These are phyloP conservation scores for Nephrotoma flavescens DNA, from an alignment of 2,888 invertebrate species.

Conservation along the genomic window DNA sequence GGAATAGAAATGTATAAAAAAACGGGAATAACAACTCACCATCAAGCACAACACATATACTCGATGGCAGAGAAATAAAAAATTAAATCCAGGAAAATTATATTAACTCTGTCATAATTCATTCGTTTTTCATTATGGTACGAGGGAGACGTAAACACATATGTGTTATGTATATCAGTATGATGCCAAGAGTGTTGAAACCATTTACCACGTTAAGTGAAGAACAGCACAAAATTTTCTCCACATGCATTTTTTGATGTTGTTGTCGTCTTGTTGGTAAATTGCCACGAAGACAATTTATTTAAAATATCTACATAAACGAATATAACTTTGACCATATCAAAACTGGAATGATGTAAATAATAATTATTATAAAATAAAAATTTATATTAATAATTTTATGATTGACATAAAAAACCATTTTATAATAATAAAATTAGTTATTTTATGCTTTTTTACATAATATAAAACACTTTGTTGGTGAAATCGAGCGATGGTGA, in stretches of 20 bases:
- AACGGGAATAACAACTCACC: not conserved
- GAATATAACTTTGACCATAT: no score
- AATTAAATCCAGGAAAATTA: not conserved
- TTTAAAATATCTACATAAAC: no score
- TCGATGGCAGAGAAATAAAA: not conserved
- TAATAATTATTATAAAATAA: no score
- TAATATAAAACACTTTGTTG: no score
- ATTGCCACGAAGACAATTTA: no score
- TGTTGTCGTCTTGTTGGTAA: no score
- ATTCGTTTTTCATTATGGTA: not conserved
- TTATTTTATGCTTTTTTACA: no score
- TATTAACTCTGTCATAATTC: not conserved
- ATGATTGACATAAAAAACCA: no score
- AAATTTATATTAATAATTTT: no score
- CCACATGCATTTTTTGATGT: not conserved
- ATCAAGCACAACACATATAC: not conserved
- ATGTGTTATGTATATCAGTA: not conserved
- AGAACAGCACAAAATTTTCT: not conserved
- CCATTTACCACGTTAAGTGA: not conserved
- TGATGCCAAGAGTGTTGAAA: not conserved
- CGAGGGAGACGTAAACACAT: not conserved
- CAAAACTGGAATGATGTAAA: no score
- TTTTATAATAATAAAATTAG: no score
- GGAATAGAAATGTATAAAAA: not conserved
- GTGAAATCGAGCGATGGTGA: no score